Evolutionary conservation across 2,797 vertebrate genomes (phyloP), one percentile per base, ranked within the genome.

Genomic region (Synaphobranchus kaupii): DNA sequence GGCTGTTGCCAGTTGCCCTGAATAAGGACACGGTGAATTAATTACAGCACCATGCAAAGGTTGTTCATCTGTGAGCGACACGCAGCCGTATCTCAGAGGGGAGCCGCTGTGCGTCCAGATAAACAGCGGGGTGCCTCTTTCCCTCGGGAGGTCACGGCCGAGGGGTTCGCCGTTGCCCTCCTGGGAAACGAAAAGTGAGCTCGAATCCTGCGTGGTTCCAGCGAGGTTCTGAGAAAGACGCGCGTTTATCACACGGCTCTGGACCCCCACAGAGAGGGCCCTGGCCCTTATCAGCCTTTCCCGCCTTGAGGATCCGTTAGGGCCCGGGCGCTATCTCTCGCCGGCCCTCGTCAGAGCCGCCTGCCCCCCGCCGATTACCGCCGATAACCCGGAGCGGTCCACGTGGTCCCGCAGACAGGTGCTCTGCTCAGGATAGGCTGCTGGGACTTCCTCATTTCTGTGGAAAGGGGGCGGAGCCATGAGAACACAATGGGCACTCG

Each of bases 231-330:
- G 22, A 90, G 91, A 93, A 91, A 84, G 78, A 5, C 22, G 84
- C 47, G 0, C 89, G 89, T 60, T 90, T 93, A 93, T 93, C 90
- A 7, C 52, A 3, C 66, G 66, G 78, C 90, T 85, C 89, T 82
- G 12, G 25, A 86, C 85, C 31, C 31, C 0, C 82, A 31, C 1
- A 31, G 85, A 91, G 88, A 88, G 87, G 88, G 89, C 91, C 90
- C 89, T 0, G 80, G 83, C 82, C 60, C 93, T 96, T 96, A 96
- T 96, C 95, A 94, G 81, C 25, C 85, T 44, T 89, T 85, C 87
- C 85, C 91, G 92, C 91, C 91, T 88, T 92, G 91, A 86, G 85
- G 94, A 93, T 95, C 95, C 76, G 95, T 96, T 96, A 89, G 90
- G 89, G 81, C 86, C 8, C 85, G 73, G 89, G 86, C 80, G 1